A percentile compares a stretch with the other conserved stretches of the same genome.
phyloP scores from a whole-genome alignment of 2,797 vertebrate genomes.

The Argya squamiceps region DNA sequence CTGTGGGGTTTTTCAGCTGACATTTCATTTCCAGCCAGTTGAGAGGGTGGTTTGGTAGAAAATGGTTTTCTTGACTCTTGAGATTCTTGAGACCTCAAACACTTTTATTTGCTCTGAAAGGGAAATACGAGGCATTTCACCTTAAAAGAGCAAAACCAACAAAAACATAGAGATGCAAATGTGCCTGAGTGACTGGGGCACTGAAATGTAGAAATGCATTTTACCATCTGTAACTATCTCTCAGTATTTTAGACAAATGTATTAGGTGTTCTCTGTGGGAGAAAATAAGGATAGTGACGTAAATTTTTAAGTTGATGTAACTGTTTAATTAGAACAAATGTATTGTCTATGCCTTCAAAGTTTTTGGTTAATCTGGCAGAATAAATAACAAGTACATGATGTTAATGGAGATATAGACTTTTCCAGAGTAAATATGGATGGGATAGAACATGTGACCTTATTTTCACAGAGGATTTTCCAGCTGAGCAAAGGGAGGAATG shows the following conservation, averaged over 20 bases:
- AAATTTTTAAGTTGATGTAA: background rate
- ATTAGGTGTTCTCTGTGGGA: background rate
- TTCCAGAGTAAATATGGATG: background rate
- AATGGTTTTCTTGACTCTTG: background rate
- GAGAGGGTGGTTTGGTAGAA: background rate
- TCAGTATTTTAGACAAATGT: background rate
- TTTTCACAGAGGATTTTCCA: background rate
- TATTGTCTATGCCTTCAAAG: background rate
- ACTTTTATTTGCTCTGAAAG: background rate
- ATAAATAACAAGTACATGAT: background rate
- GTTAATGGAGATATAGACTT: background rate
- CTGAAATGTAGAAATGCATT: background rate
- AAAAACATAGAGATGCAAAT: background rate
- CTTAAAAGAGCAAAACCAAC: background rate
- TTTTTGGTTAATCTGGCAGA: background rate
- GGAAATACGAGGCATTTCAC: background rate
- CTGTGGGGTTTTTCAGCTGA: background rate
- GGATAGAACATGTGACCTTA: background rate
- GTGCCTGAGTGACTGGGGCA: rapidly evolving
- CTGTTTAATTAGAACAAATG: background rate
- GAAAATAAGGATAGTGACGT: background rate
- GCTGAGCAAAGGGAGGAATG: background rate
- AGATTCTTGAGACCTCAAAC: background rate
- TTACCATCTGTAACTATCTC: background rate
- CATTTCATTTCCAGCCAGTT: background rate